These are phyloP conservation scores for Pheosia gnoma DNA, from an alignment of 2,888 invertebrate genomes.

Conservation along the genomic window DNA sequence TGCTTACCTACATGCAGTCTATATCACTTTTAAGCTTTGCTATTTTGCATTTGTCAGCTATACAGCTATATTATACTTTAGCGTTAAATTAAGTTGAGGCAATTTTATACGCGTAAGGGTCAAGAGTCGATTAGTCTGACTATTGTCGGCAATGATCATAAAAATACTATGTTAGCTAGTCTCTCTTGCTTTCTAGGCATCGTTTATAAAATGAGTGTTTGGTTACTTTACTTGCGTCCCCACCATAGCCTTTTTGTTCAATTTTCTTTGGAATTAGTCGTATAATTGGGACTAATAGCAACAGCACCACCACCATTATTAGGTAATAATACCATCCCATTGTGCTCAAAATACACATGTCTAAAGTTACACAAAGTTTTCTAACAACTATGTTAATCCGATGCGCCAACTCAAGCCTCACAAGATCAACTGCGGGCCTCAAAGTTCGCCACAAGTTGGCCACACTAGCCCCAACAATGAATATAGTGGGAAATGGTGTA, in stretches of 20 bases:
- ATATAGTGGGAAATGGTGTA: not conserved
- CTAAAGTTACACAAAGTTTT: constrained; percentile 1
- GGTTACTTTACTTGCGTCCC: no score
- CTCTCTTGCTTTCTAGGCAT: no score
- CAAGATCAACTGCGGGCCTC: constrained; percentile 4
- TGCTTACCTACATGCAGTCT: constrained; percentile 8
- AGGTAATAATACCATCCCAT: not conserved
- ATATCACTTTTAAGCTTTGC: not conserved
- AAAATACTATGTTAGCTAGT: no score
- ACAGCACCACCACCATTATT: no score
- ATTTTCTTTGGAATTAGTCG: no score
- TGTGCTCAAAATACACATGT: not conserved
- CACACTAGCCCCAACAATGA: not conserved
- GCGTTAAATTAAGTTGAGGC: no score
- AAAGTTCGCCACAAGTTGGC: constrained; percentile 5
- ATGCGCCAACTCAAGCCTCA: not conserved
- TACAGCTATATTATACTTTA: no score
- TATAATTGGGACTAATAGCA: not conserved
- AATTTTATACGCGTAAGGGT: no score
- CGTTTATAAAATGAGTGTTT: no score
- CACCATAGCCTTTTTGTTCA: no score
- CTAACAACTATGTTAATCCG: constrained; percentile 2
- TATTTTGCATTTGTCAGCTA: constrained; percentile 1
- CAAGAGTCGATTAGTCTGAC: no score
- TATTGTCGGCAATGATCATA: no score